Conservation (phyloP, 2,888 invertebrate genomes). For the Brachyopa scutellaris region DNA sequence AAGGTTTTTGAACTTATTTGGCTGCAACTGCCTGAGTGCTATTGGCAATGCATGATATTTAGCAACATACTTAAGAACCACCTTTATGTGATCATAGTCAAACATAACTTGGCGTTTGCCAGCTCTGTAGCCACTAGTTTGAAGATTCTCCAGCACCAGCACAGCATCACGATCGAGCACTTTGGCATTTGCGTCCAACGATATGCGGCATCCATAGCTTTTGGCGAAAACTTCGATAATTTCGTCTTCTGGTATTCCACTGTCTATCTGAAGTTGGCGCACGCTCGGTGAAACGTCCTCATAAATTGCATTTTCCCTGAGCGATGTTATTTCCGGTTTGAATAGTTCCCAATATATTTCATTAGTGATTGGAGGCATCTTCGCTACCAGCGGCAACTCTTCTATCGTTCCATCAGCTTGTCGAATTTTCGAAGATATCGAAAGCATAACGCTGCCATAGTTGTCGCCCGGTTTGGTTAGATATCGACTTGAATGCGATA, state of each 20-base stretch:
- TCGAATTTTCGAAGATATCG: constrained; percentile 78
- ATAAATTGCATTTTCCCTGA: constrained; percentile 84
- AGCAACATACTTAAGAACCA: constrained; percentile 83
- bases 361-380: constrained; percentile 83
- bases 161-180: constrained; percentile 84
- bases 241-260: constrained; percentile 80
- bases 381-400: constrained; percentile 83
- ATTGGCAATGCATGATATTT: constrained; percentile 84
- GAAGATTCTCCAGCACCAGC: constrained; percentile 84
- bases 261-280: constrained; percentile 82
- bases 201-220: constrained; percentile 84
- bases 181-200: constrained; percentile 76
- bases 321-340: constrained; percentile 84
- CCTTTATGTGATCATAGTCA: constrained; percentile 82
- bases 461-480: constrained; percentile 85
- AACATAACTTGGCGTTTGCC: constrained; percentile 83
- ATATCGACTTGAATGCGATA: constrained; percentile 80
- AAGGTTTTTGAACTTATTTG: constrained; percentile 81
- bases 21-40: constrained; percentile 82
- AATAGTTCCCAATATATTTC: constrained; percentile 83
- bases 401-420: constrained; percentile 75
- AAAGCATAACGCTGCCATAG: constrained; percentile 85
- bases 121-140: constrained; percentile 82
- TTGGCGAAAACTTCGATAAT: constrained; percentile 83
- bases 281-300: constrained; percentile 82